Conservation (phyloP, 2,888 invertebrate genomes). For the Corbicula japonica region DNA sequence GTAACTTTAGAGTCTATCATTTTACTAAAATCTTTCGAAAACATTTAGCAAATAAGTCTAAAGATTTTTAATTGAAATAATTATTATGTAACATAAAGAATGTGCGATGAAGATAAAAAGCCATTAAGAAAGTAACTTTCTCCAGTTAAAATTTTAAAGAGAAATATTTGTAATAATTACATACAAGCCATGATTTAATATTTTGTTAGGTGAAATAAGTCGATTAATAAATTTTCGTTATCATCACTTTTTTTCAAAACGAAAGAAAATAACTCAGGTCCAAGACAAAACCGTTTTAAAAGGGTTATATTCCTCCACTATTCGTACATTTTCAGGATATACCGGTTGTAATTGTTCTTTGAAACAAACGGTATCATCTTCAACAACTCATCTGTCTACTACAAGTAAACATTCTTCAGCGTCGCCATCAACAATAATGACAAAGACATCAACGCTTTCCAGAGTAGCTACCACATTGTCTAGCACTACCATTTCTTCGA, state of each 20-base stretch:
- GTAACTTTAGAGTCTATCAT: neutral
- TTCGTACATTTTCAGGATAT: slow-evolving; percentile 9
- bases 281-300: neutral
- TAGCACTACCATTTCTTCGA: neutral
- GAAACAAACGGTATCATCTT: neutral
- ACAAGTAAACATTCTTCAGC: neutral
- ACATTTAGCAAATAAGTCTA: too few species aligned
- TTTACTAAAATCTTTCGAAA: neutral
- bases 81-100: too few species aligned
- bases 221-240: too few species aligned
- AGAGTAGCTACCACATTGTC: neutral
- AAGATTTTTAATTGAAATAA: too few species aligned
- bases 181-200: too few species aligned
- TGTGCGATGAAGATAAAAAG: too few species aligned
- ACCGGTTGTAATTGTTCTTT: slow-evolving; percentile 1
- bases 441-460: slow-evolving; percentile 5
- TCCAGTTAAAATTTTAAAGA: too few species aligned
- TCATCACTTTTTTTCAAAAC: too few species aligned
- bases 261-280: too few species aligned
- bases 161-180: too few species aligned
- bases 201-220: too few species aligned
- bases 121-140: too few species aligned
- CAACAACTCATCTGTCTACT: neutral
- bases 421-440: neutral
- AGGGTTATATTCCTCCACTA: neutral